Percentiles rank a stretch among this genome's conserved stretches.
Evolutionary conservation across 1,140 invertebrate species (phyloP).

Genomic region (Ceratitis capitata): DNA sequence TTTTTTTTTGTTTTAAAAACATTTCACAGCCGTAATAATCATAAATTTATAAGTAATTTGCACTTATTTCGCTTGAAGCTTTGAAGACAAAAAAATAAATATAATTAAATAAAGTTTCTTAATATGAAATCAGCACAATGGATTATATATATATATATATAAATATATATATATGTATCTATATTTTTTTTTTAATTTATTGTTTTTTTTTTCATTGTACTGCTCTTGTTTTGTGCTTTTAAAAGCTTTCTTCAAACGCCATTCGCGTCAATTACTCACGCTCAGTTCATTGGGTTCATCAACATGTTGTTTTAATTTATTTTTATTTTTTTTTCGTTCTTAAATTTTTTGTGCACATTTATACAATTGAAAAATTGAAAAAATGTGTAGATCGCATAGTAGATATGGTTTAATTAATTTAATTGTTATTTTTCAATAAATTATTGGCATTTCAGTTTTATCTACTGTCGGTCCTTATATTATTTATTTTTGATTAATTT

Average conservation of each 20-base stretch:
- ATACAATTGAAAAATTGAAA: not conserved
- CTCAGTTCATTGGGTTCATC: not conserved
- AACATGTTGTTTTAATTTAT: not conserved
- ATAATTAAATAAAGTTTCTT: not conserved
- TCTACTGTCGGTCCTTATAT: not conserved
- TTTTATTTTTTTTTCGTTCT: not conserved
- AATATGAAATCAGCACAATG: not conserved
- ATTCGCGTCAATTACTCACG: too few species aligned
- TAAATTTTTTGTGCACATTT: not conserved
- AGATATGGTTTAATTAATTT: slow-evolving; percentile 23
- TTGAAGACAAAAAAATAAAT: not conserved
- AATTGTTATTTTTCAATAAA: slow-evolving; percentile 20
- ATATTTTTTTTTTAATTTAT: not conserved
- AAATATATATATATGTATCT: not conserved
- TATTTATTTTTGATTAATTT: not conserved
- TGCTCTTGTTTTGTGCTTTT: not conserved
- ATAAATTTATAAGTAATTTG: not conserved
- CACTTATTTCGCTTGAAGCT: not conserved
- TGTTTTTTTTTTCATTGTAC: not conserved
- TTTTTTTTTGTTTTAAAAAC: not conserved
- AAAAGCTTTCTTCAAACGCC: not conserved
- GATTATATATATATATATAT: not conserved
- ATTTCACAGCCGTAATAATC: not conserved
- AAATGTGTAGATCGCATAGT: not conserved
- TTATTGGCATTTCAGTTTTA: not conserved